Evolutionary conservation across 2,797 vertebrate species (phyloP).

Genomic region (Rhynchotus rufescens): DNA sequence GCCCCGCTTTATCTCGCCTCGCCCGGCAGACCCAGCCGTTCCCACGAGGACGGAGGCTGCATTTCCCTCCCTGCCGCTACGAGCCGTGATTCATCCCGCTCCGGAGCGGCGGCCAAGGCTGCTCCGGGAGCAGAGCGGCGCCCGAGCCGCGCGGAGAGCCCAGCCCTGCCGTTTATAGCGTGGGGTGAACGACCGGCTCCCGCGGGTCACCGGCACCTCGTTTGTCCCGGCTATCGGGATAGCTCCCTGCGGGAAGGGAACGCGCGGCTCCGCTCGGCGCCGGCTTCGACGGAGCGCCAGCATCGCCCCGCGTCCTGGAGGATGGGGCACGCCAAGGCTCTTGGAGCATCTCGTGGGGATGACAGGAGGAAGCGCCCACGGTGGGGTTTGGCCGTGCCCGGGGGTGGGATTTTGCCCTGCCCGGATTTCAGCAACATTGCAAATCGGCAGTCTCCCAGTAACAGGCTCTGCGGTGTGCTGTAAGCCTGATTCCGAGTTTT

Average conservation of each 20-base stretch:
- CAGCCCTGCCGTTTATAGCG: slow-evolving; percentile 30
- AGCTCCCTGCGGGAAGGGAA: neutral
- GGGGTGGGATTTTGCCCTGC: neutral
- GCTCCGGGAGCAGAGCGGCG: slow-evolving; percentile 26
- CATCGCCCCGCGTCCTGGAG: neutral
- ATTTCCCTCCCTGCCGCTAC: neutral
- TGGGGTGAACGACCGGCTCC: slow-evolving; percentile 66
- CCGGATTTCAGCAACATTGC: neutral
- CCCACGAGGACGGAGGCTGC: slow-evolving; percentile 22
- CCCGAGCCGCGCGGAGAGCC: slow-evolving; percentile 42
- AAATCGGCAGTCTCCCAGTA: neutral
- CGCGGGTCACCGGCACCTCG: slow-evolving; percentile 26
- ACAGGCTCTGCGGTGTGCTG: neutral
- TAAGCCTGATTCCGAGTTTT: neutral
- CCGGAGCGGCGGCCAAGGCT: slow-evolving; percentile 23
- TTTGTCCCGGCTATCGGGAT: slow-evolving; percentile 43
- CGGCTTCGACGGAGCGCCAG: neutral
- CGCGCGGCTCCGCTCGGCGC: neutral
- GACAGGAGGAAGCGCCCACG: neutral
- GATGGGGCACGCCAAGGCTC: neutral
- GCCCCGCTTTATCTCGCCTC: neutral
- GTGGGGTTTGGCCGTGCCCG: neutral
- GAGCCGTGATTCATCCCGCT: slow-evolving; percentile 39
- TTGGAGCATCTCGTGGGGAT: neutral
- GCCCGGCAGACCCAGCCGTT: slow-evolving; percentile 55